Conservation (phyloP, 2,797 vertebrate species). For the Orientallactaga sibirica region DNA sequence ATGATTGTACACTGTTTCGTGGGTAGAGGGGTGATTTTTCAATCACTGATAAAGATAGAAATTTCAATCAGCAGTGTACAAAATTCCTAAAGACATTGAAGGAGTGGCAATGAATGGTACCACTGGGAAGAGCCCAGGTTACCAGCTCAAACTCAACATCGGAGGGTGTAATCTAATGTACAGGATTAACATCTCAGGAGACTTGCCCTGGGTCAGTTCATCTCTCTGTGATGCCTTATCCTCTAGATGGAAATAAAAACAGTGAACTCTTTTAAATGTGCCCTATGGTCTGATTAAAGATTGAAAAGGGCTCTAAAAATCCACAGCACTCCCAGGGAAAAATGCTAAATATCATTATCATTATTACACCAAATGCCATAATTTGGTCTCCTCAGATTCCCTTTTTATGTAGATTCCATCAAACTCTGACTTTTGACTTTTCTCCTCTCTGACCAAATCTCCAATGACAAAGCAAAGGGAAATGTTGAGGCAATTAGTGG, state of each 20-base stretch:
- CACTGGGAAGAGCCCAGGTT: slow-evolving; percentile 44
- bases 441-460: slow-evolving; percentile 83
- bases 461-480: slow-evolving; percentile 84
- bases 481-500: slow-evolving; percentile 84
- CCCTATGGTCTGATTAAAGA: slow-evolving; percentile 85
- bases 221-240: slow-evolving; percentile 81
- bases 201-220: slow-evolving; percentile 77
- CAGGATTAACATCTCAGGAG: slow-evolving; percentile 77
- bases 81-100: slow-evolving; percentile 44
- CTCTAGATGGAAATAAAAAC: slow-evolving; percentile 85
- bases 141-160: slow-evolving; percentile 63
- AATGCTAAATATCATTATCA: slow-evolving; percentile 86
- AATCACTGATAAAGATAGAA: background rate
- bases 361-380: slow-evolving; percentile 84
- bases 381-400: slow-evolving; percentile 85
- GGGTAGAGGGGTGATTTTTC: slow-evolving; percentile 11
- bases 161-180: slow-evolving; percentile 70
- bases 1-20: background rate
- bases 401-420: slow-evolving; percentile 85
- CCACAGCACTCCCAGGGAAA: slow-evolving; percentile 80
- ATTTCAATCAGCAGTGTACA: slow-evolving; percentile 30
- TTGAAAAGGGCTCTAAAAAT: slow-evolving; percentile 85
- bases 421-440: slow-evolving; percentile 85
- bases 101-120: slow-evolving; percentile 46
- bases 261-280: slow-evolving; percentile 86